phyloP scores from a whole-genome alignment of 2,113 vertebrate genomes.

The Edolisoma coerulescens region DNA sequence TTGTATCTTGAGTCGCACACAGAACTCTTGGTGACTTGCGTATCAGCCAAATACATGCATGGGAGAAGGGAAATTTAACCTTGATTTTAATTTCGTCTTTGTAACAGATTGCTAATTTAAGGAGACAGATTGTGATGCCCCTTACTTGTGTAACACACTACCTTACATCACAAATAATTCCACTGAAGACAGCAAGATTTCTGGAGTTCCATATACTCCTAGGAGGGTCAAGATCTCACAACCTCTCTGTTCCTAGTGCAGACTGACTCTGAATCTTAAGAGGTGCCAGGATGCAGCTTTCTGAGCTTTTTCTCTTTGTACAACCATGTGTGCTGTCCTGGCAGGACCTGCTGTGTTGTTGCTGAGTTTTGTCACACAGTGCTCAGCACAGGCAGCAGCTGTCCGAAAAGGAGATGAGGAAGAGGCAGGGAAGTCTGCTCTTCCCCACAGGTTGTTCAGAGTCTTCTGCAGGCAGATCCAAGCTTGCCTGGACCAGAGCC shows the following conservation, averaged over 20 bases:
- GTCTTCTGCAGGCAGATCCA: not conserved
- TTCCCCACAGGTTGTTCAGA: not conserved
- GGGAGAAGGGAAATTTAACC: constrained; percentile 38
- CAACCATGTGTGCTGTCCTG: not conserved
- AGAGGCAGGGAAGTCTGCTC: not conserved
- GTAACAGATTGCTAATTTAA: constrained; percentile 43
- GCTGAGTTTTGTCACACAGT: not conserved
- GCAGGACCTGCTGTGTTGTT: not conserved
- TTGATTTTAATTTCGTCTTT: constrained; percentile 30
- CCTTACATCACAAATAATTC: constrained; percentile 8
- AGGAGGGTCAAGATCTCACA: not conserved
- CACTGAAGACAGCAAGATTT: not conserved
- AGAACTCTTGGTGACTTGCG: constrained; percentile 36
- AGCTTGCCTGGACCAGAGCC: not conserved
- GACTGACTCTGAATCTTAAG: not conserved
- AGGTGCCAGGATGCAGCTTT: not conserved
- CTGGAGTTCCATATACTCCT: not conserved
- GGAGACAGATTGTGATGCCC: constrained; percentile 26
- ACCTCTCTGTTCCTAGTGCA: not conserved
- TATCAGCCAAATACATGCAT: constrained; percentile 25
- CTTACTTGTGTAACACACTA: not conserved
- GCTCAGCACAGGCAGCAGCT: not conserved
- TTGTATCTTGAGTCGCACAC: constrained; percentile 25
- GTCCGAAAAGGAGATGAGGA: not conserved
- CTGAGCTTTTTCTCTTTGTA: not conserved